phyloP scores from a whole-genome alignment of 2,888 invertebrate genomes.

The Arge pagana region DNA sequence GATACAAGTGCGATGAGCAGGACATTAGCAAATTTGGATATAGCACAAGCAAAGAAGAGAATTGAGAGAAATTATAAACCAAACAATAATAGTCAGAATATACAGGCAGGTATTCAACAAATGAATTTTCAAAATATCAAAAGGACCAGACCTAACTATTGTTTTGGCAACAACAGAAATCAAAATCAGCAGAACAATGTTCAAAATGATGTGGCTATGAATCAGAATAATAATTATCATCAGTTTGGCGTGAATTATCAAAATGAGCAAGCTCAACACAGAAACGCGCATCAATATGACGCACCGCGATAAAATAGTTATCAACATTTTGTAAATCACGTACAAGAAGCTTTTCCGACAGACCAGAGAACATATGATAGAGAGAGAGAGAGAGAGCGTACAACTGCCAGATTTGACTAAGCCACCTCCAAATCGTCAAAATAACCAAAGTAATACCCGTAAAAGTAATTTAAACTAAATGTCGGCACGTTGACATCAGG shows the following conservation, averaged over 20 bases:
- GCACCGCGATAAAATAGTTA: background rate
- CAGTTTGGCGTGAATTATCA: background rate
- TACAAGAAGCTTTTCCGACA: background rate
- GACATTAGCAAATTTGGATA: conserved; percentile 12
- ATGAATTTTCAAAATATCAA: too few species aligned
- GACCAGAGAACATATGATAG: background rate
- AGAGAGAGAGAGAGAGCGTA: too few species aligned
- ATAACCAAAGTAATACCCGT: background rate
- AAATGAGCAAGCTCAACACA: background rate
- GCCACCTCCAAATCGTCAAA: conserved; percentile 2
- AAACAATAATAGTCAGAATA: background rate
- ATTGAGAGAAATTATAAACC: background rate
- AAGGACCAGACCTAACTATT: too few species aligned
- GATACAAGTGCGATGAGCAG: conserved; percentile 3
- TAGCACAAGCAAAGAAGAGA: background rate
- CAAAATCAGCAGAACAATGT: background rate
- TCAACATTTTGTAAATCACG: too few species aligned
- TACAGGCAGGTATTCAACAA: too few species aligned
- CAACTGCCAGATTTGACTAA: background rate
- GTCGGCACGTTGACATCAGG: background rate
- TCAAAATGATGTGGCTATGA: conserved; percentile 1
- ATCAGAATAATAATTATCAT: background rate
- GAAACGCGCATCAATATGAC: background rate
- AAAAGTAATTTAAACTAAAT: conserved; percentile 10
- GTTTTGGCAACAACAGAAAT: too few species aligned